A percentile compares a stretch with the other conserved stretches of the same genome.
phyloP scores from a whole-genome alignment of 2,113 vertebrate genomes.

The Corythornis vintsioides region DNA sequence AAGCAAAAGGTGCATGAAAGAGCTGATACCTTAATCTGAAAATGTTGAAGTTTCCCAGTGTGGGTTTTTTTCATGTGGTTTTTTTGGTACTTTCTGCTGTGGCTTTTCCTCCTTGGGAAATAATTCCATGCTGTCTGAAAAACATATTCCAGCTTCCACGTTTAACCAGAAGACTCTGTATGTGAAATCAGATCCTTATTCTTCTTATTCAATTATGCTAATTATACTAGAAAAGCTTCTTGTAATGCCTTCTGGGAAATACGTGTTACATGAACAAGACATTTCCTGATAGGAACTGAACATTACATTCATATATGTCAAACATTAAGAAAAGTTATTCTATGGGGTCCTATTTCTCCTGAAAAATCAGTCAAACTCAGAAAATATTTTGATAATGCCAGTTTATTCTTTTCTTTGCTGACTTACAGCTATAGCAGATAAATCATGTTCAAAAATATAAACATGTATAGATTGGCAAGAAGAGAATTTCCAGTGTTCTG shows the following conservation, averaged over 20 bases:
- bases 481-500: neutral
- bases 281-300: neutral
- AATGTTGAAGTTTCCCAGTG: neutral
- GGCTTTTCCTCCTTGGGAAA: neutral
- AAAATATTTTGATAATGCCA: neutral
- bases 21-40: neutral
- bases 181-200: slow-evolving; percentile 21
- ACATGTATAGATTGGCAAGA: neutral
- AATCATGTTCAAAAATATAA: neutral
- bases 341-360: neutral
- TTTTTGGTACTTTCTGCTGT: slow-evolving; percentile 14
- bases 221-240: neutral
- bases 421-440: neutral
- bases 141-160: neutral
- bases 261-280: neutral
- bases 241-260: neutral
- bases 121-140: neutral
- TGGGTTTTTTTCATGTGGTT: neutral
- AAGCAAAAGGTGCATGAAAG: neutral
- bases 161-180: neutral
- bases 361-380: neutral
- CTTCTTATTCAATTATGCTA: neutral
- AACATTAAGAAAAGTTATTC: neutral
- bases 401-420: neutral
- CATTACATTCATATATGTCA: neutral